phyloP scores from a whole-genome alignment of 2,888 invertebrate species.

The Axea sp. region DNA sequence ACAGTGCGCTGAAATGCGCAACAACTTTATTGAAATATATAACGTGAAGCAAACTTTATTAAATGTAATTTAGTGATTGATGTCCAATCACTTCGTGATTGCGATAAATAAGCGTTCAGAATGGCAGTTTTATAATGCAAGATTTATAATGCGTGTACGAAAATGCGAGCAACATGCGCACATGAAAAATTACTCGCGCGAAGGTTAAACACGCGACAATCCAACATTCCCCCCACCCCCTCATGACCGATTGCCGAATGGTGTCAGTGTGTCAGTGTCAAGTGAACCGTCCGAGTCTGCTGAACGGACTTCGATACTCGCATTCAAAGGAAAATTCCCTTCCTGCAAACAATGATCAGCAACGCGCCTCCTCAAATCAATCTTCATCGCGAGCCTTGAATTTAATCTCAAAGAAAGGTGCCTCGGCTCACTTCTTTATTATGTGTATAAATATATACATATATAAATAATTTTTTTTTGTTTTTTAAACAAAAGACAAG shows the following conservation, averaged over 20 bases:
- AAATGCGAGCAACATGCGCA: conserved; percentile 43
- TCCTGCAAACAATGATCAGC: conserved; percentile 42
- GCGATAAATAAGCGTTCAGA: no score
- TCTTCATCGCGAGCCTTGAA: conserved; percentile 18
- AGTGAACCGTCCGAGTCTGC: conserved; percentile 58
- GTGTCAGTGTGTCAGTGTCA: conserved; percentile 77
- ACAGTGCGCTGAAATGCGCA: no score
- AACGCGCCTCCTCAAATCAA: conserved; percentile 21
- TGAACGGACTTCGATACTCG: conserved; percentile 54
- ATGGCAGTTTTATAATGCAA: conserved; percentile 47
- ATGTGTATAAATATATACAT: no score
- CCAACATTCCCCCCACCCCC: conserved; percentile 57
- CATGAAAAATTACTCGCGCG: conserved; percentile 50
- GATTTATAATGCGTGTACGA: conserved; percentile 40
- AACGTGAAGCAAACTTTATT: no score
- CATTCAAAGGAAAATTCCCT: conserved; percentile 65
- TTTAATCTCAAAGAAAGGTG: conserved; percentile 20
- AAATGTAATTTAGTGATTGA: no score
- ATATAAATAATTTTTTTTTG: no score
- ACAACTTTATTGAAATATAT: no score
- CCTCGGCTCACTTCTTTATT: no score
- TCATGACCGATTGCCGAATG: conserved; percentile 66
- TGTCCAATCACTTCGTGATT: no score
- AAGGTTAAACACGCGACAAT: conserved; percentile 56
- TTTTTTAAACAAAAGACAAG: no score